phyloP scores from a whole-genome alignment of 2,888 invertebrate genomes.

The Agrilus cyanescens region DNA sequence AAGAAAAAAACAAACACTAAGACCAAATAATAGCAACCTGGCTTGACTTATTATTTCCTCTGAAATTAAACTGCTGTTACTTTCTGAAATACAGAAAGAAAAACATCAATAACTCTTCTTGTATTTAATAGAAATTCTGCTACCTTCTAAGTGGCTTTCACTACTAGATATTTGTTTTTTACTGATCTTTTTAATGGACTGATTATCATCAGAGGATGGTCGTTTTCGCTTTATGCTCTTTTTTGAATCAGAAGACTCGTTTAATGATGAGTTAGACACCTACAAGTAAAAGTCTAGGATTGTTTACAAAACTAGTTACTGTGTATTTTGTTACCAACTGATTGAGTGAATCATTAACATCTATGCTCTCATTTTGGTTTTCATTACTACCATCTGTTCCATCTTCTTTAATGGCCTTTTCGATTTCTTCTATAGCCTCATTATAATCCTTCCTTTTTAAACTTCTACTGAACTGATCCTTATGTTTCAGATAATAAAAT shows the following conservation, averaged over 20 bases:
- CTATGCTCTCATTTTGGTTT: constrained; percentile 1
- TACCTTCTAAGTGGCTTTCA: constrained; percentile 2
- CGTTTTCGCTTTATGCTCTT: constrained; percentile 6
- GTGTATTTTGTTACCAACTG: neutral
- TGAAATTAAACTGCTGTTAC: too few relatives aligned
- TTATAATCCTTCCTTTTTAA: constrained; percentile 74
- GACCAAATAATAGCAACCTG: too few relatives aligned
- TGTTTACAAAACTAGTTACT: neutral
- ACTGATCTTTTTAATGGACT: neutral
- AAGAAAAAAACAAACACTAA: too few relatives aligned
- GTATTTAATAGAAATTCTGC: too few relatives aligned
- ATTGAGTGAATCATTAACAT: neutral
- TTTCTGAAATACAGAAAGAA: too few relatives aligned
- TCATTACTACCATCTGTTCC: constrained; percentile 26
- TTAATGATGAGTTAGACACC: neutral
- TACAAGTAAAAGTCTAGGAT: neutral
- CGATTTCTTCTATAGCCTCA: constrained; percentile 81
- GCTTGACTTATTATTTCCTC: too few relatives aligned
- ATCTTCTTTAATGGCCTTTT: constrained; percentile 49
- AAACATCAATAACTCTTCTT: too few relatives aligned
- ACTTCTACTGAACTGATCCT: constrained; percentile 64
- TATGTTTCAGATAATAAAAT: constrained; percentile 68
- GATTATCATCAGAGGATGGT: neutral
- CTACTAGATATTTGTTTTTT: constrained; percentile 3
- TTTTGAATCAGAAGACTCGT: neutral